Base-by-base conservation (phyloP, 1,140 invertebrate species). In the Parapsyche elsis region DNA sequence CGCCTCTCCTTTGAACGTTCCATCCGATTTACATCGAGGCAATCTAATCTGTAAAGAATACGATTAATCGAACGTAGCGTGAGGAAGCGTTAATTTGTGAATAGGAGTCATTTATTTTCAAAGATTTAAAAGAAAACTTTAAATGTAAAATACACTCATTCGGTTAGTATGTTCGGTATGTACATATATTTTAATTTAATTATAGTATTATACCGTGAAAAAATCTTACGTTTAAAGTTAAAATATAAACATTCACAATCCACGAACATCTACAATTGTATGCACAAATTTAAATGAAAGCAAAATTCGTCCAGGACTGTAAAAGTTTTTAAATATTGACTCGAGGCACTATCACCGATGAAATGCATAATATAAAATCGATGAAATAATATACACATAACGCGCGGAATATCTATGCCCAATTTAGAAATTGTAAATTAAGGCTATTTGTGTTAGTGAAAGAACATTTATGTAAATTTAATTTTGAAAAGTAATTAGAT, bases 401-500 rank as follows among this genome's bases (percentile, higher is more conserved):
- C n/a, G 57, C 57, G 57, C 5, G 16, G n/a, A 67, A 7, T 12
- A 7, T 12, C 12, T 67, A 67, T 67, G 19, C 26, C 23, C 5
- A 38, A 45, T 46, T 46, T 19, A 30, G 5, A 49, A 19, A 9
- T 49, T 10, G 71, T 5, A 46, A 73, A 73, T 46, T 46, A 19
- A 46, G 45, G 71, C 44, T 49, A 49, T 73, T 46, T 49, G 71
- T 46, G 38, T 73, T 46, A 9, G 19, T 10, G 64, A 67, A 67
- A 67, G 64, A 67, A 67, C 64, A 49, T 73, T 73, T 73, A 73
- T 73, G 71, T 46, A 46, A 73, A 73, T 73, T 73, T 73, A 45
- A 73, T 73, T 73, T 73, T 49, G 71, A 49, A 46, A 73, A 46
- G 38, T 46, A 73, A 73, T 73, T 73, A 73, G 71, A 73, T 73